Base-by-base conservation (phyloP, 2,797 vertebrate genomes). In the Eulemur coronatus region DNA sequence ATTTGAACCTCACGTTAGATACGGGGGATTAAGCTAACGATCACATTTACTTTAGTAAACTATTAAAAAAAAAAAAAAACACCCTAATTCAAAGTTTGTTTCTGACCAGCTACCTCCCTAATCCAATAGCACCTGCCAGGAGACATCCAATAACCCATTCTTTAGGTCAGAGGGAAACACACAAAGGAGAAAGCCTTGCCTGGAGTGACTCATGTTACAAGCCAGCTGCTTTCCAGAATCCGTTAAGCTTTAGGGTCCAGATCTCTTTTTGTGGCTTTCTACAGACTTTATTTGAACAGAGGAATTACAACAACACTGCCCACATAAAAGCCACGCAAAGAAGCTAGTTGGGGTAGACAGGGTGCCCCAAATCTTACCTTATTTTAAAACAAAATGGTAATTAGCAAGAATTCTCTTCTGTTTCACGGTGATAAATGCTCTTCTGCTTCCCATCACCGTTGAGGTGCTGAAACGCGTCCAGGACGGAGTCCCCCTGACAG, bases 41-140 rank as follows among this genome's bases (percentile, higher is more conserved):
- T 96, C 65, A 7, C 59, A 73, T 98, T 98, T 95, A 93, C 90
- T 97, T 95, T 90, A 97, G 24, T 28, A 75, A 81, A 94, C 93
- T 91, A 59, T 89, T 0, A 0, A 35, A 41, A 41, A 41, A 0
- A 35, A 41, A 41, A 41, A 57, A 57, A 57, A 22, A 97, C 84
- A 55, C 35, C 50, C 72, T 89, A 95, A 75, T 97, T 98, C 91
- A 90, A 95, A 97, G 94, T 97, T 98, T 96, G 94, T 89, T 79
- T 96, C 59, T 86, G 70, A 91, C 79, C 94, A 95, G 78, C 92
- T 94, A 67, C 89, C 94, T 89, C 75, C 92, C 97, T 98, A 98
- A 98, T 98, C 97, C 97, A 70, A 80, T 7, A 98, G 96, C 98
- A 98, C 98, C 99, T 99, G 98, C 98, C 97, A 82, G 57, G 50